phyloP scores from a whole-genome alignment of 1,140 invertebrate genomes.

The Paracyclopina nana region DNA sequence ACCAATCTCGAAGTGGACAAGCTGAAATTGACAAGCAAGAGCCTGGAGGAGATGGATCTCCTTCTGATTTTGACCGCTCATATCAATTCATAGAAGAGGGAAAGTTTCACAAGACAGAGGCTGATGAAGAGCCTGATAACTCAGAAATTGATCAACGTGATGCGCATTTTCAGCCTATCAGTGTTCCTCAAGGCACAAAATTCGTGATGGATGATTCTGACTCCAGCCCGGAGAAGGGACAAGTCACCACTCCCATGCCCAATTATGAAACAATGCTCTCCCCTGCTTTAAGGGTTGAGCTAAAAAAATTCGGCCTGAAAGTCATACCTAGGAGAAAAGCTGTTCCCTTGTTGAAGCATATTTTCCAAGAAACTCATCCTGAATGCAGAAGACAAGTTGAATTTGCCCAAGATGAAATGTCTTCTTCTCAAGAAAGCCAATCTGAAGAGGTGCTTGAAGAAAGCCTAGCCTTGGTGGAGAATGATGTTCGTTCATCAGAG shows the following conservation, averaged over 20 bases:
- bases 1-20: too few species aligned
- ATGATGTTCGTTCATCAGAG: background rate
- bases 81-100: too few species aligned
- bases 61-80: too few species aligned
- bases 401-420: background rate
- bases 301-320: constrained; percentile 21
- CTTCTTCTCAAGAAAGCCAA: background rate
- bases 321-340: constrained; percentile 20
- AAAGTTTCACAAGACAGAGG: too few species aligned
- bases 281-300: constrained; percentile 19
- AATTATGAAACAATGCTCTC: constrained; percentile 20
- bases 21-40: too few species aligned
- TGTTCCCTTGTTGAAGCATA: constrained; percentile 19
- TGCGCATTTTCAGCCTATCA: too few species aligned
- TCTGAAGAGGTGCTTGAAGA: constrained; percentile 8
- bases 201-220: too few species aligned
- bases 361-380: constrained; percentile 22
- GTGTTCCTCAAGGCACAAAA: too few species aligned
- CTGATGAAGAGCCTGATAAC: too few species aligned
- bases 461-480: background rate
- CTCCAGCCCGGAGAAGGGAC: too few species aligned
- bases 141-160: too few species aligned
- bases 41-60: too few species aligned
- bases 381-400: background rate
- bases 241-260: constrained; percentile 19